Base-by-base conservation (phyloP, 53 echinoderm and acorn worm genomes). In the Zoroaster sp. region DNA sequence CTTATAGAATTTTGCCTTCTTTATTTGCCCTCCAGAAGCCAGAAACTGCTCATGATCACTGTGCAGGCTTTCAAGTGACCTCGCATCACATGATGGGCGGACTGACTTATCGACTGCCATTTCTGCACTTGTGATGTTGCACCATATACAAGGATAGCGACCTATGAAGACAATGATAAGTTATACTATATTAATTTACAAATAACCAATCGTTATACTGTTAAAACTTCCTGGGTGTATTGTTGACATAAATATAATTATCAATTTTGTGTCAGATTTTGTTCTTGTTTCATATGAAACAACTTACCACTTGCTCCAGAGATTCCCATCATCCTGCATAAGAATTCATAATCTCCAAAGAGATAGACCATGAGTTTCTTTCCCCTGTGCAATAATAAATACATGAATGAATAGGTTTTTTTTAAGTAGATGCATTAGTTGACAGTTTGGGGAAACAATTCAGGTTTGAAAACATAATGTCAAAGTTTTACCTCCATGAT, bases 271-370 rank as follows among this genome's bases (percentile, higher is more conserved):
- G 3, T 17, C 17, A 0, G 51, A n/a, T 51, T 51, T 5, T 17
- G 51, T 14, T 51, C n/a, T 51, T 17, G 51, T 51, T 51, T 51
- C 15, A 51, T 18, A 10, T 53, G 30, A 33, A 12, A 33, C 77
- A 51, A 67, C 83, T 40, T 68, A 83, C 83, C 42, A 47, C 67
- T 40, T 39, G 83, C 67, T n/a, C 83, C 69, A 42, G 66, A 68
- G 25, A 83, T 39, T 18, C 83, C 83, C 39, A 67, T 31, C 66
- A 66, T 67, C 44, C 68, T 83, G 13, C 83, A 44, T 23, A 76
- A 5, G 10, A 76, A 45, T 76, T 83, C 83, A 67, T 67, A 83
- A 41, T 83, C 83, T 18, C 83, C 83, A 83, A 66, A 83, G 40
- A 83, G 21, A 21, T 41, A 43, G 4, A 83, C 40, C 13, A 67